Conservation (phyloP, 2,888 invertebrate species). For the Brachyptera putata region DNA sequence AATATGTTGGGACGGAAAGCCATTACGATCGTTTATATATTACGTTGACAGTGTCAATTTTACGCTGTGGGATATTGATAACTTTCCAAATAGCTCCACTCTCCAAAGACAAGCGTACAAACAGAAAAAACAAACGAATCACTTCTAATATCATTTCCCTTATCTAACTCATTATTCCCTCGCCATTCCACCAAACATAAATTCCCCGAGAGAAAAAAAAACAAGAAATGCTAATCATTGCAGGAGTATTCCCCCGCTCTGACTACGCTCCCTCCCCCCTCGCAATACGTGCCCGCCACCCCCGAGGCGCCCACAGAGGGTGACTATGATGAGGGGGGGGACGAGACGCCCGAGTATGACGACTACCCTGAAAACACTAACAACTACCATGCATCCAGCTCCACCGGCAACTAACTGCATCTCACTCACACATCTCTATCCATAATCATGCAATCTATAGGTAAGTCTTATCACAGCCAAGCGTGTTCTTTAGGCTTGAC, state of each 20-base stretch:
- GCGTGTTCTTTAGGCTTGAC: not conserved
- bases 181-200: no score
- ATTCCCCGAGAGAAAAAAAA: no score
- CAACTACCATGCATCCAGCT: conserved; percentile 33
- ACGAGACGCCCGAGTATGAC: conserved; percentile 59
- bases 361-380: conserved; percentile 40
- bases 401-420: conserved; percentile 28
- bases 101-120: no score
- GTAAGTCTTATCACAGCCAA: not conserved
- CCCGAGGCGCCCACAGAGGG: conserved; percentile 39
- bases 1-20: no score
- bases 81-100: no score
- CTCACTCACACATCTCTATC: not conserved
- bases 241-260: conserved; percentile 32
- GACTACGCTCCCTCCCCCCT: conserved; percentile 38
- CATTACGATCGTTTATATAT: no score
- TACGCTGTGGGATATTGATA: no score
- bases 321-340: conserved; percentile 51
- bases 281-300: conserved; percentile 52
- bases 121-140: no score
- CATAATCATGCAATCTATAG: not conserved
- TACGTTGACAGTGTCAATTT: no score
- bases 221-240: no score
- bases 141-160: no score
- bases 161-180: no score